Evolutionary conservation across 2,113 vertebrate genomes (phyloP).

Genomic region (Brachyistius frenatus): DNA sequence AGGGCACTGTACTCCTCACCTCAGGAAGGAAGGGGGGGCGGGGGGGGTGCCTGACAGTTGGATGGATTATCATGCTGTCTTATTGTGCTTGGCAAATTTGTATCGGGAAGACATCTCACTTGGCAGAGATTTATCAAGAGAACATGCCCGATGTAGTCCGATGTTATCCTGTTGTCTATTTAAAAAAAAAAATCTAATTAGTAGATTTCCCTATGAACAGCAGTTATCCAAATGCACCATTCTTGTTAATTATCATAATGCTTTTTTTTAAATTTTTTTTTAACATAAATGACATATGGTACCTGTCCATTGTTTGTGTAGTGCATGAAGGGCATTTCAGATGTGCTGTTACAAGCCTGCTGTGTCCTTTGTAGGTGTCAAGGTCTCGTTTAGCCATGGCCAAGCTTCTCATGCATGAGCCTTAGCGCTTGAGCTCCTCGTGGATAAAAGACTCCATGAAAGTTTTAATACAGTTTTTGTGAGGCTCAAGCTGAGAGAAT

Average conservation of each 20-base stretch:
- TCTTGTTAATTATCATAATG: background rate
- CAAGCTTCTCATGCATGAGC: conserved; percentile 7
- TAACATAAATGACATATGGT: background rate
- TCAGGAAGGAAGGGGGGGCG: conserved; percentile 32
- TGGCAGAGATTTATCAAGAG: conserved; percentile 34
- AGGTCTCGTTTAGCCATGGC: conserved; percentile 16
- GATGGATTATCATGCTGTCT: conserved; percentile 25
- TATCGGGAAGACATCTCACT: conserved; percentile 35
- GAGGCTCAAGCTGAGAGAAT: conserved; percentile 46
- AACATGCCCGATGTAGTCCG: conserved; percentile 11
- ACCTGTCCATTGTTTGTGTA: background rate
- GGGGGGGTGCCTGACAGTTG: conserved; percentile 27
- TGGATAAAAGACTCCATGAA: conserved; percentile 58
- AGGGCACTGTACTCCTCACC: conserved; percentile 53
- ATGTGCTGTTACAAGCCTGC: background rate
- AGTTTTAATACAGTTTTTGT: conserved; percentile 64
- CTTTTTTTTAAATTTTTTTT: background rate
- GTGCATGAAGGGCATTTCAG: background rate
- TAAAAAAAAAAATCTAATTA: too few species aligned
- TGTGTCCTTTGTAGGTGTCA: background rate
- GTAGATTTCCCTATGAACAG: conserved; percentile 2
- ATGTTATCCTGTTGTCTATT: conserved; percentile 31
- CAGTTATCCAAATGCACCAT: background rate
- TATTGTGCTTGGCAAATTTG: conserved; percentile 15
- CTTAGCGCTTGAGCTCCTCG: conserved; percentile 25